Conservation (phyloP, 2,888 invertebrate species). For the Helobdella robusta region DNA sequence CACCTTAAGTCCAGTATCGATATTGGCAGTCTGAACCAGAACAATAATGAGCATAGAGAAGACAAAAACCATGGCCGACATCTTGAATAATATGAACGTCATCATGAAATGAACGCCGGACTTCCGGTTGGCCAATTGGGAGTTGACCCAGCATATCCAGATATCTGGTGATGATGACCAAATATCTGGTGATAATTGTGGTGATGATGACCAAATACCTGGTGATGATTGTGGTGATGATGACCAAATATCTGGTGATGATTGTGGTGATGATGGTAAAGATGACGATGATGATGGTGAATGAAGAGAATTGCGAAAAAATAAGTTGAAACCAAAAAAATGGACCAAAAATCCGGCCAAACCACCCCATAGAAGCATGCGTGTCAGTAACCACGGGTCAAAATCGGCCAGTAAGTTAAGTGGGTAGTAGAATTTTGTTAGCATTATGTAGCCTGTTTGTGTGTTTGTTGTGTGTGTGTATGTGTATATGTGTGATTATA, state of each 20-base stretch:
- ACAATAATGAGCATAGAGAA: background rate
- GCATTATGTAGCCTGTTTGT: conserved; percentile 1
- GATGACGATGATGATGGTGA: no score
- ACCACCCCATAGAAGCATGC: conserved; percentile 1
- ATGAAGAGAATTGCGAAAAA: no score
- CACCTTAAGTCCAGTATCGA: background rate
- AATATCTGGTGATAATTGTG: no score
- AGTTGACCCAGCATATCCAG: conserved; percentile 5
- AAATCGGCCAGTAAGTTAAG: background rate
- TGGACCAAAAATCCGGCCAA: background rate
- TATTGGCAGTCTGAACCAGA: conserved; percentile 3
- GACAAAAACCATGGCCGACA: background rate
- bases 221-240: no score
- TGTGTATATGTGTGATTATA: no score
- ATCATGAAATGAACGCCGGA: background rate
- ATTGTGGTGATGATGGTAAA: no score
- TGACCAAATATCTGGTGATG: no score
- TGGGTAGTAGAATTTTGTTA: background rate
- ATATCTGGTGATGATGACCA: conserved; percentile 2
- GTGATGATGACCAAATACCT: no score
- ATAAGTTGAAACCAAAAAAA: conserved; percentile 5
- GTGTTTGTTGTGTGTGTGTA: no score
- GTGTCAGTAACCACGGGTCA: background rate
- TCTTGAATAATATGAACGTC: background rate
- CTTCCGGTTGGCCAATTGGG: background rate